Evolutionary conservation across 2,113 vertebrate species (phyloP).

Genomic region (Oncorhynchus kisutch): DNA sequence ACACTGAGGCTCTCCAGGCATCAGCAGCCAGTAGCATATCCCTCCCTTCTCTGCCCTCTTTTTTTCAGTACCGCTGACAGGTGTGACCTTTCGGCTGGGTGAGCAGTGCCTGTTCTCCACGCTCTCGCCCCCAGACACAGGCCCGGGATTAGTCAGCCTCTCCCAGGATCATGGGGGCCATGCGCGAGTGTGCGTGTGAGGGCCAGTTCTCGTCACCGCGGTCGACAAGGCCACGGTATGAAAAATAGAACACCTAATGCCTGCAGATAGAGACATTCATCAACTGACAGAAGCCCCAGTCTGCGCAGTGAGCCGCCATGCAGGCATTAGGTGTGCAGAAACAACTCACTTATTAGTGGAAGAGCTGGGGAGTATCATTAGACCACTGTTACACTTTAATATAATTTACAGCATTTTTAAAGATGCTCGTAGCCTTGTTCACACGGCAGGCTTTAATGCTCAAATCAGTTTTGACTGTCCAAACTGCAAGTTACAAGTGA

Average conservation of each 20-base stretch:
- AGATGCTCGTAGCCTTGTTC: too few relatives aligned
- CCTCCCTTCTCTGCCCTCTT: conserved; percentile 26
- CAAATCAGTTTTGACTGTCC: too few relatives aligned
- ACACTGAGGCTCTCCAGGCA: conserved; percentile 37
- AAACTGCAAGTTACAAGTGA: too few relatives aligned
- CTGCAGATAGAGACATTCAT: conserved; percentile 77
- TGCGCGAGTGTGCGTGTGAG: conserved; percentile 39
- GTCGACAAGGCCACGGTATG: conserved; percentile 63
- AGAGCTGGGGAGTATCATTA: conserved; percentile 57
- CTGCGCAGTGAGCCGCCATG: conserved; percentile 52
- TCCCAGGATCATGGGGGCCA: conserved; percentile 52
- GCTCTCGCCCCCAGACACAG: conserved; percentile 50
- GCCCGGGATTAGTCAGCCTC: conserved; percentile 67
- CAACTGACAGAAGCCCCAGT: conserved; percentile 60
- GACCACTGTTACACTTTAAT: conserved; percentile 42
- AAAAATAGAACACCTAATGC: conserved; percentile 79
- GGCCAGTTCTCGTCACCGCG: conserved; percentile 45
- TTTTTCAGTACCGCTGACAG: conserved; percentile 57
- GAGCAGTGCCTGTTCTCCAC: conserved; percentile 29
- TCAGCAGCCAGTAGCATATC: conserved; percentile 43
- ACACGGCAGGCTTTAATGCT: too few relatives aligned
- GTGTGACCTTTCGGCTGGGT: conserved; percentile 71
- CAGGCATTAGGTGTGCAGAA: conserved; percentile 45
- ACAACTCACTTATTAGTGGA: conserved; percentile 60
- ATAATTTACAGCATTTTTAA: conserved; percentile 22